Conservation (phyloP, 2,113 vertebrate species). For the Varanus salvator region DNA sequence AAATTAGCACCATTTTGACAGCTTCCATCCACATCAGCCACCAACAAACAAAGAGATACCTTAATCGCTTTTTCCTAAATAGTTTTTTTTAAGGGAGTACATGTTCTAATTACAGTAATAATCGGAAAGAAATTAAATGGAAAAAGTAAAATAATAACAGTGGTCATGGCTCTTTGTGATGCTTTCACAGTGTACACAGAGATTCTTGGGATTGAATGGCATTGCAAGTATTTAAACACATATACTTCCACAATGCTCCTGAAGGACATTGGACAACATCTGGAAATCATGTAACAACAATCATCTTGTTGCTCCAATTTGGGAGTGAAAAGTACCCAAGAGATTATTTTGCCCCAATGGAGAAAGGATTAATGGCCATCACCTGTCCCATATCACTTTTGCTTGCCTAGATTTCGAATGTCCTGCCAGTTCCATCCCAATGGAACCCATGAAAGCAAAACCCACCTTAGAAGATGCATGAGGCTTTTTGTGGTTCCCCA, state of each 20-base stretch:
- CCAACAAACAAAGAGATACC: background rate
- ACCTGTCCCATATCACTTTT: background rate
- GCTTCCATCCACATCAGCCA: conserved; percentile 36
- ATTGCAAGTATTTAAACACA: background rate
- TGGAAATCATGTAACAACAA: background rate
- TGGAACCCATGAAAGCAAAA: background rate
- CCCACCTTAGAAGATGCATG: background rate
- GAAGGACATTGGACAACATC: background rate
- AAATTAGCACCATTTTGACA: conserved; percentile 38
- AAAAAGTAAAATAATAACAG: conserved; percentile 31
- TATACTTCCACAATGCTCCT: background rate
- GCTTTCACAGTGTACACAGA: background rate
- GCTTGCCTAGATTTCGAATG: background rate
- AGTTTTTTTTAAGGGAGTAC: background rate
- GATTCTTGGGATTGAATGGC: background rate
- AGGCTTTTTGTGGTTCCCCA: background rate
- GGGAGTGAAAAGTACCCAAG: background rate
- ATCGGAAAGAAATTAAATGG: background rate
- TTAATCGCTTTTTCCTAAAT: accelerated
- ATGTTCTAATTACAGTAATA: background rate
- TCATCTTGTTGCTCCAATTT: background rate
- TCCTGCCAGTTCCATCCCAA: background rate
- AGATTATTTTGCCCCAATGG: background rate
- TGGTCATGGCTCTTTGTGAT: background rate
- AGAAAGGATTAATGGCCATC: background rate